Evolutionary conservation across 2,797 vertebrate species (phyloP), one percentile per base, ranked within the genome.

Genomic region (Syngnathus rostellatus): DNA sequence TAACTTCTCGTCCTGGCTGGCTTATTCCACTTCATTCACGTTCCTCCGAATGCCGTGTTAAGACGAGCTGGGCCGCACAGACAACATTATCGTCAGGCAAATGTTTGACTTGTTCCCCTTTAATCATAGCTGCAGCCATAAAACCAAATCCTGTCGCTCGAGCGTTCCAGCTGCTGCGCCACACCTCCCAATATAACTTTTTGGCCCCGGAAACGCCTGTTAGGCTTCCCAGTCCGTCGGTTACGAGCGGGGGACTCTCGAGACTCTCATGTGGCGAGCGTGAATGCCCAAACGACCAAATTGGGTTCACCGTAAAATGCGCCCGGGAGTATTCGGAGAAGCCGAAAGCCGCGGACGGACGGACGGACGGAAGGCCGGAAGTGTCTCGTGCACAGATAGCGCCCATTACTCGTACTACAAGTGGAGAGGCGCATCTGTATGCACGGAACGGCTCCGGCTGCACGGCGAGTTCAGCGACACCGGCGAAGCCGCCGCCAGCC

Each of bases 51-150:
- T 2, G 46, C 46, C 16, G 16, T 7, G 16, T 50, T 50, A 9
- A 3, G 19, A n/a, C 45, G 4, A 6, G 45, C 14, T 19, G 6
- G 48, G 48, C 1, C 4, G 43, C 43, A 45, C 43, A 11, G 43
- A 48, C 2, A 1, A 16, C 14, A 46, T 16, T 46, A 6, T 43
- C 8, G 46, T 48, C 46, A 48, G 7, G 46, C 17, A 48, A 17
- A 17, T 17, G 1, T 48, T 48, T 48, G 46, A 48, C 3, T n/a
- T 39, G 2, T 39, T 19, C 3, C 6, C 9, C 6, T 58, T 59
- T 19, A 3, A 17, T 37, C 31, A 3, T 63, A 74, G 62, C 63
- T 65, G 70, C 76, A 71, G 63, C 48, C 78, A 78, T 68, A 73
- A 69, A 75, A 69, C 78, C 68, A n/a, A 55, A 60, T 60, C 2